These are phyloP conservation scores for Caradrina kadenii DNA, from an alignment of 2,888 invertebrate genomes.

Conservation along the genomic window DNA sequence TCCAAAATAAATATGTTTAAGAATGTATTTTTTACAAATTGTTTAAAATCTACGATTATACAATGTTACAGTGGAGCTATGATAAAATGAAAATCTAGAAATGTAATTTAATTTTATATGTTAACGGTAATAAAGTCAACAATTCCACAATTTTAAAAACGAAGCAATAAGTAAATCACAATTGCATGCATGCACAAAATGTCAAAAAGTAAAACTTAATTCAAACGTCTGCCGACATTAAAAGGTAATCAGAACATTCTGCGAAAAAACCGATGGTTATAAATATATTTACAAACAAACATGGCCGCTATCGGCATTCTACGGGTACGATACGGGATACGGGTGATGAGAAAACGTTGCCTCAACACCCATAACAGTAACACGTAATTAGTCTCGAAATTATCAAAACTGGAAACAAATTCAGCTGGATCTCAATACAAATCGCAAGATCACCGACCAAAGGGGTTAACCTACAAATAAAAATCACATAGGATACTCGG, in stretches of 20 bases:
- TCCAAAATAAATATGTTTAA: constrained; percentile 33
- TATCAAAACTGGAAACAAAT: constrained; percentile 15
- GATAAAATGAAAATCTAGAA: constrained; percentile 27
- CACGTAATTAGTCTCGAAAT: constrained; percentile 9
- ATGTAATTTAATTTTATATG: constrained; percentile 21
- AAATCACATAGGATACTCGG: constrained; percentile 46
- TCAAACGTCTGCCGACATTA: constrained; percentile 9
- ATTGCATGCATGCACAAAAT: constrained; percentile 41
- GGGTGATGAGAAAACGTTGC: background rate
- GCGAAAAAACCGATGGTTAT: constrained; percentile 31
- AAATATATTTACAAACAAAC: constrained; percentile 52
- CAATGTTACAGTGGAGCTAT: constrained; percentile 45
- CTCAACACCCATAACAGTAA: constrained; percentile 9
- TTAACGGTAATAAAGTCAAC: constrained; percentile 17
- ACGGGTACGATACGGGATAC: background rate
- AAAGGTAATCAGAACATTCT: constrained; percentile 31
- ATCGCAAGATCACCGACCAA: constrained; percentile 6
- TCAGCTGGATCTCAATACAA: constrained; percentile 7
- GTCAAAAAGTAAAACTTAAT: constrained; percentile 47
- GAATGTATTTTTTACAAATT: constrained; percentile 14
- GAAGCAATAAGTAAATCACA: constrained; percentile 43
- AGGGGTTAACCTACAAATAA: constrained; percentile 30
- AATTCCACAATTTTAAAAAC: constrained; percentile 25
- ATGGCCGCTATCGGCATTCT: constrained; percentile 21
- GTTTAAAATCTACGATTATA: constrained; percentile 21